Base-by-base conservation (phyloP, 2,797 vertebrate species). In the Centroberyx gerrardi region DNA sequence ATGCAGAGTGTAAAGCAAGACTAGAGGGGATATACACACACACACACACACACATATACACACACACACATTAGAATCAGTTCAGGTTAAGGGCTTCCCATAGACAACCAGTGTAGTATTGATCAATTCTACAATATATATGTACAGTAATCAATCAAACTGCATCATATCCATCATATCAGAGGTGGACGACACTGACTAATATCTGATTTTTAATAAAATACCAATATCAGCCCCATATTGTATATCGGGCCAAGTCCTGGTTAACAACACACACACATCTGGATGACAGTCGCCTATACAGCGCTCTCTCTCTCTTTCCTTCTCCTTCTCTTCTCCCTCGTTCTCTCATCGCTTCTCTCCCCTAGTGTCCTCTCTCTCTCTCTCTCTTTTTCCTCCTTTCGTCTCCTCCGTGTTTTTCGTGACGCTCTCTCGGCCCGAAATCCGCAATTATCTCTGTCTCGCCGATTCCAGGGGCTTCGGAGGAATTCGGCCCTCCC, bases 391-490 rank as follows among this genome's bases (percentile, higher is more conserved):
- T 1, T 22, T 22, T 22, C 72, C 70, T 64, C 14, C 68, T 60
- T 64, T 38, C 42, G 2, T 82, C 66, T 76, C 84, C 61, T 84
- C 22, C 22, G 83, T 82, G 68, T 86, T 72, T 80, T 62, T 80
- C 10, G 55, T 83, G 85, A 77, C 68, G 36, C 76, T 22, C 76
- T 63, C 59, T 72, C n/a, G 55, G 64, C n/a, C 84, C 86, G 69
- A 22, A 49, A 79, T 84, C 36, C 84, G 80, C 82, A 82, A 92
- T 91, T 90, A 89, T 88, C 84, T 74, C 72, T 65, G 3, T 48
- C 84, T 76, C 70, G 62, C 76, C 59, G 83, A 87, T 88, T 91
- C 78, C 68, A 62, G 82, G 62, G 68, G 40, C 40, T 79, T 82
- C 15, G 29, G 49, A 75, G 72, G 74, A 84, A 84, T 81, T 59